Conservation (phyloP, 2,888 invertebrate species). For the Isotomurus palustris region DNA sequence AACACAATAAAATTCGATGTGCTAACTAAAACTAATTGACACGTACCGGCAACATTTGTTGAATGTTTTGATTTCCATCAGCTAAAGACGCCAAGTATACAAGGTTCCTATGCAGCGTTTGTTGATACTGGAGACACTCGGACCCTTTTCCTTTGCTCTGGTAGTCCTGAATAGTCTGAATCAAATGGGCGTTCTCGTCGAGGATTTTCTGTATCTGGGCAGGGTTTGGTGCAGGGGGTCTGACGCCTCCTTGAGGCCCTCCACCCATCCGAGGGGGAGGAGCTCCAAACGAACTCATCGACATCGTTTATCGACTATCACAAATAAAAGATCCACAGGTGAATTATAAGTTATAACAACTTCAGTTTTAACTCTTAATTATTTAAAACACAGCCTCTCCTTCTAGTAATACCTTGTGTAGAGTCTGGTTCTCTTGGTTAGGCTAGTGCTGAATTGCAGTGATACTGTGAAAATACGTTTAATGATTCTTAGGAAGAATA, state of each 20-base stretch:
- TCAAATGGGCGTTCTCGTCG: constrained; percentile 91
- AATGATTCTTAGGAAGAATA: no score
- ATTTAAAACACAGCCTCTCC: no score
- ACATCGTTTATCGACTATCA: constrained; percentile 38
- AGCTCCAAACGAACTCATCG: constrained; percentile 43
- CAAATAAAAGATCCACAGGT: no score
- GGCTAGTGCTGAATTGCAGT: no score
- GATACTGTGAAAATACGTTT: no score
- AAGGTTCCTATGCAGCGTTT: constrained; percentile 88
- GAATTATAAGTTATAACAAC: no score
- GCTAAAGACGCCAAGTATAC: constrained; percentile 93
- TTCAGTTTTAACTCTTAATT: no score
- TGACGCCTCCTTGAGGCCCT: constrained; percentile 24
- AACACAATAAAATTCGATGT: background rate
- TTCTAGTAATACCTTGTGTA: no score
- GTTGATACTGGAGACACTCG: constrained; percentile 89
- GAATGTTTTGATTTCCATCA: constrained; percentile 92
- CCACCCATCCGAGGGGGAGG: constrained; percentile 15
- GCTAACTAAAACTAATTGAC: background rate
- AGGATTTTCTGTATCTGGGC: constrained; percentile 85
- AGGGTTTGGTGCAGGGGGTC: constrained; percentile 65
- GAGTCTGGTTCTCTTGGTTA: no score
- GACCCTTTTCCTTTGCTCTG: constrained; percentile 90
- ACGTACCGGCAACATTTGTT: constrained; percentile 79
- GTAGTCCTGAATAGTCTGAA: constrained; percentile 94